Evolutionary conservation across 2,113 vertebrate genomes (phyloP), one percentile per base, ranked within the genome.

Genomic region (Psilopogon haemacephalus): DNA sequence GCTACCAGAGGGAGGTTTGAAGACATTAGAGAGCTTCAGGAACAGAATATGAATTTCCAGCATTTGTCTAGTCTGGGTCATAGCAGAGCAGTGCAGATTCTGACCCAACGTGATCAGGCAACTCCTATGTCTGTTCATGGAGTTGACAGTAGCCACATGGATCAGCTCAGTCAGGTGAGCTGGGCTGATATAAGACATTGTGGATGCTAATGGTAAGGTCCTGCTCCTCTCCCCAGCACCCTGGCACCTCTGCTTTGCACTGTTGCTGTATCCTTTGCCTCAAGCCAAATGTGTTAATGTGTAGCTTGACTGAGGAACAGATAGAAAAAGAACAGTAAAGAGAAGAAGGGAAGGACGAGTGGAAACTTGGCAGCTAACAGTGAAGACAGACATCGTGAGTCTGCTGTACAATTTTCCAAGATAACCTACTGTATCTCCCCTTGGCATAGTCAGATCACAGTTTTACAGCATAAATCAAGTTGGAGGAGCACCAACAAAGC

Each of bases 171-270:
- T n/a, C 32, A 54, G 26, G 42, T 37, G 62, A 84, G 18, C 37
- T 73, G 50, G 38, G 12, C 12, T 54, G 33, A n/a, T 38, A 27
- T 40, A 58, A 71, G 30, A n/a, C 16, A 8, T 26, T 0, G 0
- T 56, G 42, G 44, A 13, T 64, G 32, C 37, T 54, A 70, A 68
- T 1, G 2, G 15, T 42, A 11, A 65, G 8, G 46, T 54, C 5
- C 46, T 63, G 40, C 30, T 75, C 9, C 30, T 17, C 7, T 28
- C 17, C 67, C 30, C 46, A 67, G 33, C n/a, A 67, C 16, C 14
- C 44, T 70, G 67, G 32, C 40, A 54, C 19, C 28, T 75, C 62
- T 82, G 54, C 15, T 75, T 52, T 42, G 16, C n/a, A 7, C 24
- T 54, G 35, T 13, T 37, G 12, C 5, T 56, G 12, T 92, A 50